These are phyloP conservation scores for Tragelaphus buxtoni DNA, from an alignment of 2,113 vertebrate species.

Conservation along the genomic window DNA sequence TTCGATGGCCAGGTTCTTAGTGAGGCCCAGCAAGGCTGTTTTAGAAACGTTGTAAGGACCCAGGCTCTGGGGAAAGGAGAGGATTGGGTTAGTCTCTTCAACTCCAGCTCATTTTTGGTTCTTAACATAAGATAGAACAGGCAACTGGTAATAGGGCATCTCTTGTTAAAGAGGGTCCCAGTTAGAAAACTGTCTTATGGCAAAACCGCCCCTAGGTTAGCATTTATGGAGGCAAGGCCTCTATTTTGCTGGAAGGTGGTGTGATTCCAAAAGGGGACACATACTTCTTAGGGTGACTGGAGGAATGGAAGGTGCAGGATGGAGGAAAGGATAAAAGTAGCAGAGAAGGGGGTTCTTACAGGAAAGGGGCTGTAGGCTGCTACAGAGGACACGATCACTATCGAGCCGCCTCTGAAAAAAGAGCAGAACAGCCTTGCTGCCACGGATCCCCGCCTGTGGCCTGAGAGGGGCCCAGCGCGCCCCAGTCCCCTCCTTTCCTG, in stretches of 20 bases:
- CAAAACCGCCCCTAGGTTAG: background rate
- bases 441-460: background rate
- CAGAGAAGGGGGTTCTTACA: constrained; percentile 72
- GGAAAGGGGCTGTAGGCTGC: constrained; percentile 83
- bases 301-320: background rate
- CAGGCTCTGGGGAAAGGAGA: constrained; percentile 76
- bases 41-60: constrained; percentile 92
- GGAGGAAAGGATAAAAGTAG: background rate
- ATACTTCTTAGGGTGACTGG: background rate
- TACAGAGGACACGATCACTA: constrained; percentile 88
- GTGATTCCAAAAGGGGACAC: background rate
- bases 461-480: fast-evolving
- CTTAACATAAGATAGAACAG: background rate
- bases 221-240: background rate
- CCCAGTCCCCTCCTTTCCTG: constrained; percentile 1
- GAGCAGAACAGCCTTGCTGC: background rate
- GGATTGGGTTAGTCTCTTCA: background rate
- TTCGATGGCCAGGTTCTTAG: constrained; percentile 84
- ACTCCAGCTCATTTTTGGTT: constrained; percentile 18
- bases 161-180: background rate
- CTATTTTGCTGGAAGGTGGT: background rate
- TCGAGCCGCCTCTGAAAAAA: constrained; percentile 84
- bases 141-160: background rate
- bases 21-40: constrained; percentile 89
- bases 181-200: background rate